These are phyloP conservation scores for Trichacis sp. DNA, from an alignment of 2,888 invertebrate genomes.

Conservation along the genomic window DNA sequence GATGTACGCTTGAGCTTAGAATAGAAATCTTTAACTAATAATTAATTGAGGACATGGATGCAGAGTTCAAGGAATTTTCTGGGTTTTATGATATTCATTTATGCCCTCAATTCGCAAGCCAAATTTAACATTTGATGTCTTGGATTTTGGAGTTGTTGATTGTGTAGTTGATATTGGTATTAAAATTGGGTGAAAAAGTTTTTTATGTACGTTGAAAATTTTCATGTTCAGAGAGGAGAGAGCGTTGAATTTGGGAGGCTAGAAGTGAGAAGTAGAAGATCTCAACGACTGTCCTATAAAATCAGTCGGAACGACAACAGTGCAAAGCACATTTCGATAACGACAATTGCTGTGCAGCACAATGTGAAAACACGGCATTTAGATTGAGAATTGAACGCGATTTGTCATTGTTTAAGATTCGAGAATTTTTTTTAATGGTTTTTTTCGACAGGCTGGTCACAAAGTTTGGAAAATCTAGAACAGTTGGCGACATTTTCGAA, in stretches of 20 bases:
- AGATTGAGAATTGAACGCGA: slow-evolving; percentile 34
- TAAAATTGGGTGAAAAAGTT: too few species aligned
- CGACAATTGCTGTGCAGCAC: slow-evolving; percentile 54
- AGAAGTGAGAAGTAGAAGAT: slow-evolving; percentile 25
- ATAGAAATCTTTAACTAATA: not conserved
- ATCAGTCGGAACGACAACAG: slow-evolving; percentile 51
- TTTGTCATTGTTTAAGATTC: not conserved
- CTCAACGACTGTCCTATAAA: slow-evolving; percentile 50
- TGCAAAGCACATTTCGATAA: slow-evolving; percentile 51
- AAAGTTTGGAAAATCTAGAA: too few species aligned
- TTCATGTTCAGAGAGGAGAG: slow-evolving; percentile 44
- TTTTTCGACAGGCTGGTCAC: too few species aligned
- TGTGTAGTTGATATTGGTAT: too few species aligned
- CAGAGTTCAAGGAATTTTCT: too few species aligned
- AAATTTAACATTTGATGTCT: too few species aligned
- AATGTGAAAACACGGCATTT: slow-evolving; percentile 48
- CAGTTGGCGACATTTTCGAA: not conserved
- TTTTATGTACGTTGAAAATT: slow-evolving; percentile 26
- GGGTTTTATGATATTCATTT: too few species aligned
- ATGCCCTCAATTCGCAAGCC: too few species aligned
- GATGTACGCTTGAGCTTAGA: not conserved
- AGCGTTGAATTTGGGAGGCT: slow-evolving; percentile 40
- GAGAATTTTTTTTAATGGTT: too few species aligned
- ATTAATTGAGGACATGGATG: too few species aligned
- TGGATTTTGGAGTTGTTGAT: too few species aligned